Evolutionary conservation across 2,113 vertebrate species (phyloP), one percentile per base, ranked within the genome.

Genomic region (Xenotilapia caudafasciata): DNA sequence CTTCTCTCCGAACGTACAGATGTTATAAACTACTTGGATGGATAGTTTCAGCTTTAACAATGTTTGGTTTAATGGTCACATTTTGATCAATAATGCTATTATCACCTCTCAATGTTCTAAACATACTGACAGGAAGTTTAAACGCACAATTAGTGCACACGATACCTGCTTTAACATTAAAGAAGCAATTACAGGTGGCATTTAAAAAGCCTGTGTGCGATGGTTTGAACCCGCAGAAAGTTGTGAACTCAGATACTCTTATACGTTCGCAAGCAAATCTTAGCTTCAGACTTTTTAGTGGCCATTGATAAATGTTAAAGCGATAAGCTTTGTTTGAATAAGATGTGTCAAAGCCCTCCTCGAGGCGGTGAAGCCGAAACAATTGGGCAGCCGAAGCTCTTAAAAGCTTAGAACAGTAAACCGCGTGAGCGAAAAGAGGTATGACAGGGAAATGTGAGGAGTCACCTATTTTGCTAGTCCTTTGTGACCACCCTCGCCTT

Each of bases 341-440:
- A 28, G 49, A 23, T 2, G 9, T 83, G 84, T 83, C 80, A 83
- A 88, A 88, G 79, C 21, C 13, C 23, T 92, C 87, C 86, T 91
- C 7, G 7, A 82, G 86, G 90, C 79, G 3, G 7, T 47, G 58
- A 75, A 60, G 68, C 79, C 14, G 9, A 55, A 45, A 15, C 83
- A 89, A 82, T 90, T 82, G 88, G 7, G 7, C 15, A 62, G 77
- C 80, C 0, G 17, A 42, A 35, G 12, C 85, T 62, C 31, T 55
- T 68, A 75, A 85, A 88, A 11, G 54, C 12, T 3, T 4, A 7
- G 42, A 83, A 38, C 11, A 23, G 82, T 42, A 62, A 75, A 40
- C 47, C 65, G 56, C 55, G 23, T 81, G 45, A 83, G 55, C 23
- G 15, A 86, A 83, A 23, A 28, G 4, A 40, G 13, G 15, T 38